phyloP scores from a whole-genome alignment of 2,797 vertebrate species.

The Anas capensis region DNA sequence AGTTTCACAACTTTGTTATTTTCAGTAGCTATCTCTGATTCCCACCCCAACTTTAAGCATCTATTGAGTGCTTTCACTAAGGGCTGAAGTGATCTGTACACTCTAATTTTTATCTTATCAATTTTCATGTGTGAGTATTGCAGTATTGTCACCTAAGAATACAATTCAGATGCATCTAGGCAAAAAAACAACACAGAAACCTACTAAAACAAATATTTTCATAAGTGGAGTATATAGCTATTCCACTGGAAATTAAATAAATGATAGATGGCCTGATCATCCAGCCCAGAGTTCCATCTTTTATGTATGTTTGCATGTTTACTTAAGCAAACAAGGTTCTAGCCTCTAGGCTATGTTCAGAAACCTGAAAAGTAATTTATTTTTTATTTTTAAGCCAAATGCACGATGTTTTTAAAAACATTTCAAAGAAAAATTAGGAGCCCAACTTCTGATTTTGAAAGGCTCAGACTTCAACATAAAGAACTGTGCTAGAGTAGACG shows the following conservation, averaged over 20 bases:
- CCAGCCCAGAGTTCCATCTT: background rate
- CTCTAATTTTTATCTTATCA: background rate
- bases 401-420: background rate
- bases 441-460: background rate
- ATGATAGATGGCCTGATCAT: fast-evolving
- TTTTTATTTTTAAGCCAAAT: background rate
- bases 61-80: background rate
- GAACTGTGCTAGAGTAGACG: background rate
- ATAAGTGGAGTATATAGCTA: background rate
- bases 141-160: background rate
- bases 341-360: background rate
- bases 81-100: background rate
- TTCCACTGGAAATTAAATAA: background rate
- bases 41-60: background rate
- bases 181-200: background rate
- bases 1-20: background rate
- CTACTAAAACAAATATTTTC: background rate
- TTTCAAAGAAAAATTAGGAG: background rate
- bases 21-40: background rate
- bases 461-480: background rate
- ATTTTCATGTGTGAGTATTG: background rate
- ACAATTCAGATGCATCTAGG: background rate
- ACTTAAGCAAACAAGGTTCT: background rate
- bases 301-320: background rate
- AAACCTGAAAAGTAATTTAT: background rate